A percentile compares a stretch with the other conserved stretches of the same genome.
These are phyloP conservation scores for Herminia tarsipennalis DNA, from an alignment of 2,888 invertebrate genomes.

Conservation along the genomic window DNA sequence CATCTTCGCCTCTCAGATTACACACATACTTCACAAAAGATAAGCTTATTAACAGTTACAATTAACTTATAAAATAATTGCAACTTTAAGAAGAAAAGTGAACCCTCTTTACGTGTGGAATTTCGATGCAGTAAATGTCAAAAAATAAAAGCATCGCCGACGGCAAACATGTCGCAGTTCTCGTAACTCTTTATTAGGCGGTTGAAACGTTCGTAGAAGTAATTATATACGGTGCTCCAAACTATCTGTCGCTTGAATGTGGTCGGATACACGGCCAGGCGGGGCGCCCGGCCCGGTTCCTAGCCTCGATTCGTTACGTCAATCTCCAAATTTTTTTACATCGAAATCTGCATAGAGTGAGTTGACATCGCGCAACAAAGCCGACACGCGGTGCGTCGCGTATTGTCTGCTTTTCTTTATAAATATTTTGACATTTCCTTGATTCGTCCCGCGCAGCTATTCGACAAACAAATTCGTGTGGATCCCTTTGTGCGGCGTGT, in stretches of 20 bases:
- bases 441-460: slow-evolving; percentile 76
- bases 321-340: slow-evolving; percentile 77
- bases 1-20: slow-evolving; percentile 22
- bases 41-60: slow-evolving; percentile 29
- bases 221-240: slow-evolving; percentile 81
- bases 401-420: slow-evolving; percentile 82
- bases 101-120: slow-evolving; percentile 20
- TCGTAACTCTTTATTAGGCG: slow-evolving; percentile 76
- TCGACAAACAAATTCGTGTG: slow-evolving; percentile 79
- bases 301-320: slow-evolving; percentile 81
- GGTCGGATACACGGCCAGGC: slow-evolving; percentile 60
- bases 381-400: slow-evolving; percentile 65
- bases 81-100: slow-evolving; percentile 14
- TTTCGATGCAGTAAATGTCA: slow-evolving; percentile 52
- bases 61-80: slow-evolving; percentile 29
- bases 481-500: slow-evolving; percentile 77
- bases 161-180: slow-evolving; percentile 62
- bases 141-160: slow-evolving; percentile 59
- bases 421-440: slow-evolving; percentile 85
- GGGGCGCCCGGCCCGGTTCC: slow-evolving; percentile 67
- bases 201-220: slow-evolving; percentile 76
- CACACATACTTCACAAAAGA: slow-evolving; percentile 27
- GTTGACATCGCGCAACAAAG: slow-evolving; percentile 79
- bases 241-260: slow-evolving; percentile 70
- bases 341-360: slow-evolving; percentile 81